Evolutionary conservation across 1,140 invertebrate genomes (phyloP).

Genomic region (Bombus confusus): DNA sequence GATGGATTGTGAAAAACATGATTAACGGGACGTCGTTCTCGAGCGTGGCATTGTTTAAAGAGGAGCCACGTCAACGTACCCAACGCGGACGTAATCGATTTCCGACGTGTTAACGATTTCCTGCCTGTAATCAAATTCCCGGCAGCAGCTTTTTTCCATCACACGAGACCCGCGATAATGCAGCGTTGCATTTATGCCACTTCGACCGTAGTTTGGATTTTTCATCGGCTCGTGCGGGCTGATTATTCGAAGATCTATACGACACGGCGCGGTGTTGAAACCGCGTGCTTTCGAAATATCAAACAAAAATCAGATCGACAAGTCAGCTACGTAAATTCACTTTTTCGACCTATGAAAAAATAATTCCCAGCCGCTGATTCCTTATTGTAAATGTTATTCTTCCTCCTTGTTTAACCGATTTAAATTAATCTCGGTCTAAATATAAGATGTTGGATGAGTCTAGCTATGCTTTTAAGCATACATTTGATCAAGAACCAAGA

Average conservation of each 20-base stretch:
- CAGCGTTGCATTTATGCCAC: slow-evolving; percentile 9
- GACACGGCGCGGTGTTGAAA: neutral
- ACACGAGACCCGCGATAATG: neutral
- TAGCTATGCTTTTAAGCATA: neutral
- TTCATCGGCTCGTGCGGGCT: neutral
- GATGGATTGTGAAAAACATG: neutral
- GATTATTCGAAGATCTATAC: neutral
- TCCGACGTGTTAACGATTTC: slow-evolving; percentile 33
- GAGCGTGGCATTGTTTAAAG: slow-evolving; percentile 28
- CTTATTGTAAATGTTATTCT: neutral
- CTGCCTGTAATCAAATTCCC: slow-evolving; percentile 28
- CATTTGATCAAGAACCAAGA: neutral
- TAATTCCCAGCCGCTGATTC: neutral
- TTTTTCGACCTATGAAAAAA: neutral
- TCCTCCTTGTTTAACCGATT: neutral
- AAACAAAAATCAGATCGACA: neutral
- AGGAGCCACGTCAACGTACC: neutral
- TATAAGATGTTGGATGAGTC: neutral
- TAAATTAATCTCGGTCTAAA: neutral
- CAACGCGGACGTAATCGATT: slow-evolving; percentile 31
- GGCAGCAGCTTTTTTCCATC: slow-evolving; percentile 29
- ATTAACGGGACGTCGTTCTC: slow-evolving; percentile 2
- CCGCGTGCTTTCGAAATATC: neutral
- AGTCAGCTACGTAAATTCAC: neutral
- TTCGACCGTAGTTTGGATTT: slow-evolving; percentile 16